phyloP scores from a whole-genome alignment of 2,113 vertebrate species.

The Aix galericulata region DNA sequence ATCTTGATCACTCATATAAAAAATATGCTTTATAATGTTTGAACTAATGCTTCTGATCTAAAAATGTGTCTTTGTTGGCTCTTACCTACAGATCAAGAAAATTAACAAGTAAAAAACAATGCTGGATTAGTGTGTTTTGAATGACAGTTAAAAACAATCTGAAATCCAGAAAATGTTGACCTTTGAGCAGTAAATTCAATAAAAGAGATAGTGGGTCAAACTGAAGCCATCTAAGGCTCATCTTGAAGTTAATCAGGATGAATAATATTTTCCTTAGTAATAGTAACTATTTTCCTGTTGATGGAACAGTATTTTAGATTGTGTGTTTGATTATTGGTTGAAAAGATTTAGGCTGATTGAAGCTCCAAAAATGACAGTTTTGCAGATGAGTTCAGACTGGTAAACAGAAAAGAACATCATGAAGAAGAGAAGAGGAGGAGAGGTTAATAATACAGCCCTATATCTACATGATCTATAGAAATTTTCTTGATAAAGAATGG shows the following conservation, averaged over 20 bases:
- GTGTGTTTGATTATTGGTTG: conserved; percentile 4
- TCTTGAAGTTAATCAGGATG: conserved; percentile 21
- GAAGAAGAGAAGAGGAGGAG: neutral
- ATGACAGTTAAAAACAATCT: neutral
- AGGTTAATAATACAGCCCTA: neutral
- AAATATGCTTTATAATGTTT: neutral
- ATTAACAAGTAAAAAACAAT: neutral
- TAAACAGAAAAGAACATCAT: neutral
- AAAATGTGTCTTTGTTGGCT: neutral
- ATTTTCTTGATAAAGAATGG: neutral
- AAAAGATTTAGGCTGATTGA: neutral
- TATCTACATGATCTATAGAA: neutral
- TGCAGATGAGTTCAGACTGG: neutral
- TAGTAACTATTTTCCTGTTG: conserved; percentile 21
- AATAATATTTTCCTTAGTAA: conserved; percentile 35
- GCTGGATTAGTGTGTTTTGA: neutral
- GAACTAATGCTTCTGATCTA: neutral
- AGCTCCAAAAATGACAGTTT: neutral
- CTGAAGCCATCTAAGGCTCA: neutral
- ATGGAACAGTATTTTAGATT: conserved; percentile 3
- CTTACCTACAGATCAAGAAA: neutral
- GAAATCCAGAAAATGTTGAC: conserved; percentile 26
- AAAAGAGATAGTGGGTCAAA: conserved; percentile 28
- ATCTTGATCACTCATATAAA: neutral
- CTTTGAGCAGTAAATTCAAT: neutral